These are phyloP conservation scores for Thereva nobilitata DNA, from an alignment of 2,888 invertebrate species.

Conservation along the genomic window DNA sequence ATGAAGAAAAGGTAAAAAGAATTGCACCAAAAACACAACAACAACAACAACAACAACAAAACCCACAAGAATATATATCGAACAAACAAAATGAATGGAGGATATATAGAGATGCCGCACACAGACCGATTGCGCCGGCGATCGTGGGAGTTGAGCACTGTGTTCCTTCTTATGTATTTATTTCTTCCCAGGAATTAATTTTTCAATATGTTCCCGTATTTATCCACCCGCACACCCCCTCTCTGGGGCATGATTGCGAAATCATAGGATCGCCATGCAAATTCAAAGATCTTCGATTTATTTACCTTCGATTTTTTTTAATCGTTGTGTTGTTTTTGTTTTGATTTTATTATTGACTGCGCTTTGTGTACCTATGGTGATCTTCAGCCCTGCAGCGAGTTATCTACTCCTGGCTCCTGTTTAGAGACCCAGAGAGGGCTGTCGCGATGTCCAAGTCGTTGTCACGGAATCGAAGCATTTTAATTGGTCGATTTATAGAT, in stretches of 20 bases:
- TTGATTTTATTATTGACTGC: slow-evolving; percentile 32
- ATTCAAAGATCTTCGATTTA: slow-evolving; percentile 28
- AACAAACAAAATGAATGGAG: slow-evolving; percentile 12
- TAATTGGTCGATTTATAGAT: slow-evolving; percentile 60
- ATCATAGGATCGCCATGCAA: slow-evolving; percentile 18
- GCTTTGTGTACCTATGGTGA: slow-evolving; percentile 27
- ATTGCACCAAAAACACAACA: slow-evolving; percentile 6
- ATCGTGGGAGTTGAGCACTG: slow-evolving; percentile 40
- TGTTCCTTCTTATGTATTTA: slow-evolving; percentile 25
- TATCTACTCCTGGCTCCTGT: not conserved
- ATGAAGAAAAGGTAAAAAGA: slow-evolving; percentile 34
- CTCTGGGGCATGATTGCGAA: not conserved
- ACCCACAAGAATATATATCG: slow-evolving; percentile 1
- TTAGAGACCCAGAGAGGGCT: slow-evolving; percentile 9
- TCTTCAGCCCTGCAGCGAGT: slow-evolving; percentile 21
- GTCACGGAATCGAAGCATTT: slow-evolving; percentile 59
- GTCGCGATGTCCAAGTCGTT: slow-evolving; percentile 55
- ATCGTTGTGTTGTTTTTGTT: not conserved
- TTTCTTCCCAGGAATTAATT: slow-evolving; percentile 40
- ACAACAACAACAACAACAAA: slow-evolving; percentile 14
- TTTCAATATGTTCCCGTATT: slow-evolving; percentile 41
- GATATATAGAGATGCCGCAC: slow-evolving; percentile 23
- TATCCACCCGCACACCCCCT: slow-evolving; percentile 38
- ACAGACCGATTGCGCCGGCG: slow-evolving; percentile 42
- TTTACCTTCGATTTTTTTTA: not conserved